Base-by-base conservation (phyloP, 2,113 vertebrate genomes). In the Salvator merianae region DNA sequence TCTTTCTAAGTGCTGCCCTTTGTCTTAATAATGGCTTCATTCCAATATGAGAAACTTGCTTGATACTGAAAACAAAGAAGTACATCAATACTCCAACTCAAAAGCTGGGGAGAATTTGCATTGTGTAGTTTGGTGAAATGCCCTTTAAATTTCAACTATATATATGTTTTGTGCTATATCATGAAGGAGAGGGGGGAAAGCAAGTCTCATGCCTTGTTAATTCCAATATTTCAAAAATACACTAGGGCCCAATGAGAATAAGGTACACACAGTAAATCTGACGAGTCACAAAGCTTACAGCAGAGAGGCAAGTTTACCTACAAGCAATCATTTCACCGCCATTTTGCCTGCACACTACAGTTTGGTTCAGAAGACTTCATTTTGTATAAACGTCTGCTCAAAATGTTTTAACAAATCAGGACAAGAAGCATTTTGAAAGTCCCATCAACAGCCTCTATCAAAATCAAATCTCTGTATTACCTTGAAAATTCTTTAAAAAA, bases 181-280 rank as follows among this genome's bases (percentile, higher is more conserved):
- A 63, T 84, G 43, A 43, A 47, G 22, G 38, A 20, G 32, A 32
- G 30, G n/a, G n/a, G 20, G 28, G 40, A 40, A 59, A 84, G 20
- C 24, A 77, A 43, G 18, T 30, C 30, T 62, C 53, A 78, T 79
- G 38, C 28, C 55, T 82, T 32, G 28, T 65, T 82, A 82, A 47
- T 79, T n/a, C n/a, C 53, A 72, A 20, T 1, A 63, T 78, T 84
- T 79, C 36, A 79, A 38, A 79, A 84, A 79, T 63, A n/a, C 68
- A 72, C 28, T 43, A 43, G 47, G 55, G 20, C n/a, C 26, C 62
- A 34, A 62, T 63, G 10, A 71, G 50, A 38, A 71, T 79, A 78
- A 63, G 43, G 24, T 40, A 78, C 36, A 10, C 20, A 32, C 20
- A 7, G 4, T 43, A 7, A 22, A 14, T 43, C 14, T 28, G 53